Percentiles rank a stretch among this genome's conserved stretches.
Conservation (phyloP, 2,888 invertebrate species). For the Ephialtes manifestator region DNA sequence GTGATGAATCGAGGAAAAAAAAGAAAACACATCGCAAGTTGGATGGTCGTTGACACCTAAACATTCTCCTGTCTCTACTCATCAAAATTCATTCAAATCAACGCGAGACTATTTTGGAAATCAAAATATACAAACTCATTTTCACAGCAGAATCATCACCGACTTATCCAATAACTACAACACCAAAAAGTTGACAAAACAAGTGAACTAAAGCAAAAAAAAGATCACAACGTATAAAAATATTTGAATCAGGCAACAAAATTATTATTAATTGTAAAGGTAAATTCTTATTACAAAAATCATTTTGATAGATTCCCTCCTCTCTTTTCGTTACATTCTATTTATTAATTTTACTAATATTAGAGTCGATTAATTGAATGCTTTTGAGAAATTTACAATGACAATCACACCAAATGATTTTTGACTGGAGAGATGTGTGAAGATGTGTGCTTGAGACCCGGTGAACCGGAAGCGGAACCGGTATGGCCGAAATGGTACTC, state of each 20-base stretch:
- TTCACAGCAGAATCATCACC: neutral
- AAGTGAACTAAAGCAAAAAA: neutral
- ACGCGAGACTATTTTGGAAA: neutral
- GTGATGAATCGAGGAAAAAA: neutral
- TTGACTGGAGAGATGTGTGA: neutral
- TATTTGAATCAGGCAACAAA: neutral
- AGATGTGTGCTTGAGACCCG: neutral
- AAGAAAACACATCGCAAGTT: neutral
- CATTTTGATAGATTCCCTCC: too few species aligned
- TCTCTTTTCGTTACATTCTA: too few species aligned
- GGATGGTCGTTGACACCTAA: neutral
- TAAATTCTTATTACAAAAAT: too few species aligned
- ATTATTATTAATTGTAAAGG: neutral
- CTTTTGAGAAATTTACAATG: too few species aligned
- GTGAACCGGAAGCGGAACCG: slow-evolving; percentile 32
- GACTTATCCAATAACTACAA: neutral
- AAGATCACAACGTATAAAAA: neutral
- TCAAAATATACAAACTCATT: neutral
- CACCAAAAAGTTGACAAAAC: neutral
- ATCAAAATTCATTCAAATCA: neutral
- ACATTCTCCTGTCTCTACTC: neutral
- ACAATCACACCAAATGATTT: neutral
- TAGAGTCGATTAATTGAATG: too few species aligned
- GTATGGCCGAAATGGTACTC: slow-evolving; percentile 79
- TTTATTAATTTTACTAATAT: too few species aligned